Conservation (phyloP, 2,113 vertebrate species). For the Notarius lentiginosus region DNA sequence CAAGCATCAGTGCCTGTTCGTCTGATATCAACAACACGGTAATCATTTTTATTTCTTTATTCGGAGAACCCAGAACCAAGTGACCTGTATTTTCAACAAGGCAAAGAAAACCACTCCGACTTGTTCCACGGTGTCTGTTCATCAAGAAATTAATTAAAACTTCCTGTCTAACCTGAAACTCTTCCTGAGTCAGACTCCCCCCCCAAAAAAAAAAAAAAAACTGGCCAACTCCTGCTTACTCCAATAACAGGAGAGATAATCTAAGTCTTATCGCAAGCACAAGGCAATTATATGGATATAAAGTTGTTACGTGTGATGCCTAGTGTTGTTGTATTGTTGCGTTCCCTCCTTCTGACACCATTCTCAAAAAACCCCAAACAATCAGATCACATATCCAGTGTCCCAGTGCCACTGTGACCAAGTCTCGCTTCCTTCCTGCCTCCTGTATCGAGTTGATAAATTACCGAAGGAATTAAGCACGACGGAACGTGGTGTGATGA, state of each 20-base stretch:
- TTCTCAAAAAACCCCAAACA: neutral
- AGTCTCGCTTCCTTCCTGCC: neutral
- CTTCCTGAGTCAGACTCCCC: neutral
- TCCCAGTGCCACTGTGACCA: neutral
- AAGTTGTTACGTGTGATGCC: neutral
- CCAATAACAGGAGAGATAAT: neutral
- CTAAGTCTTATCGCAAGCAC: neutral
- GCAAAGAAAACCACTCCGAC: neutral
- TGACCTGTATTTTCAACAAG: neutral
- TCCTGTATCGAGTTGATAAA: neutral
- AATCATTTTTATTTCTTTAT: slow-evolving; percentile 48
- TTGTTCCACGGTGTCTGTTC: neutral
- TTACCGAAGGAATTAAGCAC: neutral
- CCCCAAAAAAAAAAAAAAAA: neutral
- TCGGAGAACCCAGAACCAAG: neutral
- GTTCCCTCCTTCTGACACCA: neutral
- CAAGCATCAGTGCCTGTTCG: slow-evolving; percentile 63
- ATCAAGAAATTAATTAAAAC: neutral
- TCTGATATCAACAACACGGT: slow-evolving; percentile 76
- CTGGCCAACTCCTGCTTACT: neutral
- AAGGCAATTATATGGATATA: neutral
- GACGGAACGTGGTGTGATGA: neutral
- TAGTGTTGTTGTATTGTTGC: neutral
- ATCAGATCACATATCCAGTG: neutral
- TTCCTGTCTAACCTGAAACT: neutral